phyloP scores from a whole-genome alignment of 2,113 vertebrate species.

The Scophthalmus maximus region DNA sequence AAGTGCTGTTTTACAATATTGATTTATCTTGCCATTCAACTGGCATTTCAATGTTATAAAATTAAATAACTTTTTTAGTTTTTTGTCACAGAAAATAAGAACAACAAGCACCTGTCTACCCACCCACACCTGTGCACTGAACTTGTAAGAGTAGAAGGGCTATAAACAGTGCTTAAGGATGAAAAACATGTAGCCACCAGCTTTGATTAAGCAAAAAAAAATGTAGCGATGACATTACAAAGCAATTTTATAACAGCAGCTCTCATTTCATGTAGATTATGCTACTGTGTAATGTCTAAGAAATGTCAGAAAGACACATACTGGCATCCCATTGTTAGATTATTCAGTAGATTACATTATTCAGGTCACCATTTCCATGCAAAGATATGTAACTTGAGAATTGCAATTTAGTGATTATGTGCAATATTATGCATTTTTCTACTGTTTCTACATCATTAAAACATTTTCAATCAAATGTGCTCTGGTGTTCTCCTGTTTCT shows the following conservation, averaged over 20 bases:
- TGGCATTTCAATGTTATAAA: slow-evolving; percentile 34
- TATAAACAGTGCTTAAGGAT: slow-evolving; percentile 59
- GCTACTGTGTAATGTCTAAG: slow-evolving; percentile 31
- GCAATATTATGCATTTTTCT: slow-evolving; percentile 88
- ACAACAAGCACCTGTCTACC: slow-evolving; percentile 27
- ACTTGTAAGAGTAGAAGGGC: slow-evolving; percentile 74
- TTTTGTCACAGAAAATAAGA: neutral
- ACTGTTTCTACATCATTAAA: slow-evolving; percentile 85
- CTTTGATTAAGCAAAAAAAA: slow-evolving; percentile 44
- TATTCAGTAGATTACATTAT: slow-evolving; percentile 38
- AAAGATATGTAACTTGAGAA: slow-evolving; percentile 80
- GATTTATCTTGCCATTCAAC: slow-evolving; percentile 26
- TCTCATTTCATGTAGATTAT: slow-evolving; percentile 31
- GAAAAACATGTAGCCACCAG: slow-evolving; percentile 57
- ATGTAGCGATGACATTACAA: slow-evolving; percentile 63
- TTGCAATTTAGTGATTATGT: slow-evolving; percentile 86
- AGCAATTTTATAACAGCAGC: slow-evolving; percentile 43
- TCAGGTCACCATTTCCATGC: slow-evolving; percentile 64
- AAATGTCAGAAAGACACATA: slow-evolving; percentile 44
- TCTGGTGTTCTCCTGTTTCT: slow-evolving; percentile 53
- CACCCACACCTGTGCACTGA: slow-evolving; percentile 63
- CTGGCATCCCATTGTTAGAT: slow-evolving; percentile 43
- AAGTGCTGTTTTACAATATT: slow-evolving; percentile 26
- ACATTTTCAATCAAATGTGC: slow-evolving; percentile 65
- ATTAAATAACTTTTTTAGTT: slow-evolving; percentile 18